Percentiles rank a stretch among this genome's conserved stretches.
Conservation (phyloP, 2,888 invertebrate species). For the Abrostola triplasia region DNA sequence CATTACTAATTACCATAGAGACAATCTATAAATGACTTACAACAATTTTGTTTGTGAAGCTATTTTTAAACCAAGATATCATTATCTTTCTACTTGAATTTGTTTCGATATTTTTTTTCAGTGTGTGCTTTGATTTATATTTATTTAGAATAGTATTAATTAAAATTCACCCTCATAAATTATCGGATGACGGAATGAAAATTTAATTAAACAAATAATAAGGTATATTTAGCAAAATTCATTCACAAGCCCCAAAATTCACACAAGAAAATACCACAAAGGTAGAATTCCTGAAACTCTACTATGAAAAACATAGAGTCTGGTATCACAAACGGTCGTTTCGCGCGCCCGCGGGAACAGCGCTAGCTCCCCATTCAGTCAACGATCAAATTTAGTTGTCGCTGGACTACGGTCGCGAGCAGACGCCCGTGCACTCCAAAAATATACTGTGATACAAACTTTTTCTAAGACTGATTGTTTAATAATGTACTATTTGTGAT, state of each 20-base stretch:
- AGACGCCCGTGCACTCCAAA: conserved; percentile 20
- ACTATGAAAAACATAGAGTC: conserved; percentile 62
- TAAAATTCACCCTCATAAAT: too few species aligned
- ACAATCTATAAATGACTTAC: too few species aligned
- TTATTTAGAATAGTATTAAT: too few species aligned
- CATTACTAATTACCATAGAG: too few species aligned
- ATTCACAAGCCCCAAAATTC: accelerated
- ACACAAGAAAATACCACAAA: conserved; percentile 61
- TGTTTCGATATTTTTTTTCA: too few species aligned
- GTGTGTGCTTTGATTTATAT: too few species aligned
- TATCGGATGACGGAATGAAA: too few species aligned
- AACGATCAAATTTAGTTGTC: background rate
- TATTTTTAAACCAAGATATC: too few species aligned
- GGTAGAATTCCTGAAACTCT: conserved; percentile 61
- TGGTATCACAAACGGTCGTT: conserved; percentile 65
- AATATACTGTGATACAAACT: conserved; percentile 60
- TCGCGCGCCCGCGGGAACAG: conserved; percentile 59
- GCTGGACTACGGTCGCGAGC: conserved; percentile 17
- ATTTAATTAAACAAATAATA: background rate
- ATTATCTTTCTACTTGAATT: too few species aligned
- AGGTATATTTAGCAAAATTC: background rate
- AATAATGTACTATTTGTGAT: conserved; percentile 73
- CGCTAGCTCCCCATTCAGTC: conserved; percentile 44
- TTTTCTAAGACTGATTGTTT: conserved; percentile 47
- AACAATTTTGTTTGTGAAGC: too few species aligned